Evolutionary conservation across 2,888 invertebrate species (phyloP).

Genomic region (Coremacera marginata): DNA sequence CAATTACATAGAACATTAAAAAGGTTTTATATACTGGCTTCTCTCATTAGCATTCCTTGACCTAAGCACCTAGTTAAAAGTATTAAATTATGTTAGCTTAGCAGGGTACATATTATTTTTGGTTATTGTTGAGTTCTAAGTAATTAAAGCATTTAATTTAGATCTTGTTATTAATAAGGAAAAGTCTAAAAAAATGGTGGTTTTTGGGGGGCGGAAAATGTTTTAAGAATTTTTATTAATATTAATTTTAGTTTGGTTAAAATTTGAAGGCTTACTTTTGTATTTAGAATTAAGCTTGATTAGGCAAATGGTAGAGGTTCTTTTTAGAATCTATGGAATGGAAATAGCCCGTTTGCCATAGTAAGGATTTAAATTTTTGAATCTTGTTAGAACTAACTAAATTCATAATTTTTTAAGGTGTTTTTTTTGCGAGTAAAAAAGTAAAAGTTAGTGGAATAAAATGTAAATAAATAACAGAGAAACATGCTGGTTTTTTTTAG

Average conservation of each 20-base stretch:
- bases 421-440: no score
- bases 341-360: background rate
- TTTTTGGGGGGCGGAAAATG: background rate
- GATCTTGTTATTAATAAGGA: no score
- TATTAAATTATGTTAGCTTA: conserved; percentile 21
- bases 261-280: background rate
- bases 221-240: background rate
- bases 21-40: background rate
- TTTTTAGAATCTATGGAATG: conserved; percentile 49
- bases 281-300: background rate
- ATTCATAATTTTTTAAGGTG: no score
- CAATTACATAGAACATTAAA: background rate
- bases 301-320: conserved; percentile 58
- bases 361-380: background rate
- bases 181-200: no score
- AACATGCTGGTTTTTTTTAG: no score
- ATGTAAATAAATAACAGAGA: no score
- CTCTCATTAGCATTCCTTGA: conserved; percentile 60
- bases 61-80: background rate
- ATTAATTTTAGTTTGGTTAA: background rate
- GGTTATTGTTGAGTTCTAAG: background rate
- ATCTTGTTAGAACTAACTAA: no score
- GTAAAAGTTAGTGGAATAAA: no score
- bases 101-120: no score
- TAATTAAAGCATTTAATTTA: background rate